phyloP scores from a whole-genome alignment of 1,140 invertebrate species.

The Apis dorsata region DNA sequence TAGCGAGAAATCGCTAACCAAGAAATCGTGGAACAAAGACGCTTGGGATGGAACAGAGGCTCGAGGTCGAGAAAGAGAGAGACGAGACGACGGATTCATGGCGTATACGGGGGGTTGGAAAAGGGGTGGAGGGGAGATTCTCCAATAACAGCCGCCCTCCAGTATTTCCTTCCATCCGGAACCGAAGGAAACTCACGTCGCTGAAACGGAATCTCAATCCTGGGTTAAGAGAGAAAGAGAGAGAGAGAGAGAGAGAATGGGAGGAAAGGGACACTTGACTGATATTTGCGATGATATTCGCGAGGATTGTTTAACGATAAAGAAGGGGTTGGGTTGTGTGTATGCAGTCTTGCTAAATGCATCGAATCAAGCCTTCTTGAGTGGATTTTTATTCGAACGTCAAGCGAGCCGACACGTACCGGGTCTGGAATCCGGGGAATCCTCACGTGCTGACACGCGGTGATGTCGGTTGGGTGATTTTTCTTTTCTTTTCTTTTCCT shows the following conservation, averaged over 20 bases:
- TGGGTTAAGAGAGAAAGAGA: not conserved
- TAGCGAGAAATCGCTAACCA: conserved; percentile 24
- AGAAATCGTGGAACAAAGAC: conserved; percentile 1
- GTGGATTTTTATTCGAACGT: conserved; percentile 40
- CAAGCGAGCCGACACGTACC: not conserved
- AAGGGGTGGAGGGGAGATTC: conserved; percentile 12
- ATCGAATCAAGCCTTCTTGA: conserved; percentile 26
- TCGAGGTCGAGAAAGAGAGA: not conserved
- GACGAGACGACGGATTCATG: not conserved
- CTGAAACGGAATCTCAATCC: conserved; percentile 62
- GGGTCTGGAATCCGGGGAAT: conserved; percentile 6
- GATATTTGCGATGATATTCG: conserved; percentile 55
- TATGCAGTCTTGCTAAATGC: conserved; percentile 17
- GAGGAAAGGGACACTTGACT: not conserved
- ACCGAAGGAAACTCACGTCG: conserved; percentile 52
- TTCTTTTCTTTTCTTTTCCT: not conserved
- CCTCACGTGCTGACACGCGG: not conserved
- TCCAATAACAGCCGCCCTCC: conserved; percentile 64
- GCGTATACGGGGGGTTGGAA: not conserved
- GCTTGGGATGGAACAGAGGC: not conserved
- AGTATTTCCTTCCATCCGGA: conserved; percentile 58
- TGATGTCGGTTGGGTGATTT: not conserved
- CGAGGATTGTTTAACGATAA: conserved; percentile 52
- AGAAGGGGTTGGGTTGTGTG: too few relatives aligned
- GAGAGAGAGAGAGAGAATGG: not conserved